Conservation (phyloP, 1,140 invertebrate genomes). For the Drosophila santomea region DNA sequence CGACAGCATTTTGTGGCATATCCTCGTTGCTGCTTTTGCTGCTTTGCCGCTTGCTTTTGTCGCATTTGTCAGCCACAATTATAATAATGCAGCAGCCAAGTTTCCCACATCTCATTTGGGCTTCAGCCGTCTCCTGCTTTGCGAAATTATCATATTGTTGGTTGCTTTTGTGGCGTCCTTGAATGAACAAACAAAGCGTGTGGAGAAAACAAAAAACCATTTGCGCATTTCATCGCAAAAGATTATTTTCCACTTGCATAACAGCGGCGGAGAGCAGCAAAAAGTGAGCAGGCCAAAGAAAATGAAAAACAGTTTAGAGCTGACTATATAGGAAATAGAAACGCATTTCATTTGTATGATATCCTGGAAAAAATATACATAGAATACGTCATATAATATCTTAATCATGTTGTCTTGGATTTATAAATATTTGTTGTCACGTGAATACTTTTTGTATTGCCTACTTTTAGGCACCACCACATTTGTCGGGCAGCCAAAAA, state of each 20-base stretch:
- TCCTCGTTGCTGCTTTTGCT: conserved; percentile 26
- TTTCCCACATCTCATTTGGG: conserved; percentile 11
- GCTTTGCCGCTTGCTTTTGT: conserved; percentile 50
- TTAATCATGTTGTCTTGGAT: no score
- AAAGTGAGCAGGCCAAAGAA: conserved; percentile 19
- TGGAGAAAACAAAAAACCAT: conserved; percentile 51
- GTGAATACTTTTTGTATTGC: not conserved
- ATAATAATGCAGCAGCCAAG: conserved; percentile 67
- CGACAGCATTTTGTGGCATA: conserved; percentile 61
- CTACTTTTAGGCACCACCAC: not conserved
- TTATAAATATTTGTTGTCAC: no score
- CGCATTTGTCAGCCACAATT: conserved; percentile 76
- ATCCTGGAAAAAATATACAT: not conserved
- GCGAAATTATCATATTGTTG: conserved; percentile 76
- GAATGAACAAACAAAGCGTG: conserved; percentile 65
- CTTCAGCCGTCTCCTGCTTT: conserved; percentile 12
- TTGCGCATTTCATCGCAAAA: conserved; percentile 74
- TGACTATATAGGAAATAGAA: not conserved
- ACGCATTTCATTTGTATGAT: not conserved
- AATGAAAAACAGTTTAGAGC: conserved; percentile 32
- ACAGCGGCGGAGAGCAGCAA: conserved; percentile 21
- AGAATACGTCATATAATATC: no score
- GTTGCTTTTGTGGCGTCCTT: conserved; percentile 69
- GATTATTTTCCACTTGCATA: conserved; percentile 66
- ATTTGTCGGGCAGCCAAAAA: no score